Evolutionary conservation across 1,140 invertebrate genomes (phyloP).

Genomic region (Chironomus tepperi): DNA sequence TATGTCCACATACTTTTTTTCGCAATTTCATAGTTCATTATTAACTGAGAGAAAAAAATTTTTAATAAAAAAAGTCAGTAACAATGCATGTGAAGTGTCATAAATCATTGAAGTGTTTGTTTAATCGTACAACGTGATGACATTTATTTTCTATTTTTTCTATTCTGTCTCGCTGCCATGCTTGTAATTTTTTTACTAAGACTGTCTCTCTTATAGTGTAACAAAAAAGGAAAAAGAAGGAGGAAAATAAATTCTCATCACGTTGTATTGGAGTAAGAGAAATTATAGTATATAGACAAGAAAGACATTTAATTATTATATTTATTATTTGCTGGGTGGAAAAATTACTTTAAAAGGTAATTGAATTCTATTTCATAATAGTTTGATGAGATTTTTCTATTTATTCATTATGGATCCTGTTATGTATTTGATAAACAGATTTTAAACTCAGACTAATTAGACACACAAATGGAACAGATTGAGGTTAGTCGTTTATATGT

Average conservation of each 20-base stretch:
- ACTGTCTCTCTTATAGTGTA: not conserved
- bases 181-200: not conserved
- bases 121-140: slow-evolving; percentile 5
- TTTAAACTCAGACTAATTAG: no score
- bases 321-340: not conserved
- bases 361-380: not conserved
- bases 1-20: no score
- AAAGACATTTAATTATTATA: not conserved
- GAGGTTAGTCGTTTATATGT: no score
- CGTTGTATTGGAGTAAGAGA: not conserved
- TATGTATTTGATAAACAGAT: no score
- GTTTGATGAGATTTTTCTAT: no score
- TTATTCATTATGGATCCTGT: no score
- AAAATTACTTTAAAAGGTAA: not conserved
- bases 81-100: not conserved
- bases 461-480: no score
- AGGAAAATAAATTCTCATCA: not conserved
- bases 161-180: not conserved
- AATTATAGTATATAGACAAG: not conserved
- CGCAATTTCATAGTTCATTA: no score
- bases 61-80: not conserved
- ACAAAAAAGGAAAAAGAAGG: not conserved
- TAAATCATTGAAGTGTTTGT: slow-evolving; percentile 8
- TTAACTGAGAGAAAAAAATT: not conserved
- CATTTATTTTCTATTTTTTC: not conserved